Conservation (phyloP, 53 echinoderm and acorn worm genomes). For the Arbacia lixula region DNA sequence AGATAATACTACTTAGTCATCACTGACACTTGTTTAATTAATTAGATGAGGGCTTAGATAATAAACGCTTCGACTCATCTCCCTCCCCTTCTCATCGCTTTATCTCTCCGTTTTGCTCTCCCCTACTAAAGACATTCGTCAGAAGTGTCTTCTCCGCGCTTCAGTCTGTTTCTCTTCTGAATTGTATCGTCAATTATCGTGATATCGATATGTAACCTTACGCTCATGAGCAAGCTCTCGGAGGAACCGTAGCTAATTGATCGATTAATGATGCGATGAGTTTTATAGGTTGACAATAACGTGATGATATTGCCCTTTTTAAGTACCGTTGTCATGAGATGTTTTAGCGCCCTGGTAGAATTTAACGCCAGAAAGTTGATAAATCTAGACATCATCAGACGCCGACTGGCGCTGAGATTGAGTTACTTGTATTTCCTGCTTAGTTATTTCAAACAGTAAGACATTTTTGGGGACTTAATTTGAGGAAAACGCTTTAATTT, state of each 20-base stretch:
- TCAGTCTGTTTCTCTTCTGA: not conserved
- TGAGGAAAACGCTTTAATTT: no score
- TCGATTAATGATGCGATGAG: constrained; percentile 23
- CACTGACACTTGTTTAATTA: constrained; percentile 53
- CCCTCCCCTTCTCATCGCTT: not conserved
- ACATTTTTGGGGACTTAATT: no score
- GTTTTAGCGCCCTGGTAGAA: not conserved
- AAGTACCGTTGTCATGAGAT: constrained; percentile 4
- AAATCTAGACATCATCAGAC: constrained; percentile 7
- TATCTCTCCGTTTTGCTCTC: not conserved
- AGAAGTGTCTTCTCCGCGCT: not conserved
- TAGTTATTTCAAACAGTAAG: no score
- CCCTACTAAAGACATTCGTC: constrained; percentile 13
- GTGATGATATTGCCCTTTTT: not conserved
- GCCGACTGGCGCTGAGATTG: not conserved
- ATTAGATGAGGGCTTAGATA: constrained; percentile 52
- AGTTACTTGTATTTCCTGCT: not conserved
- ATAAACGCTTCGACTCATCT: not conserved
- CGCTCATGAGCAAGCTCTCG: not conserved
- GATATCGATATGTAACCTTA: constrained; percentile 1
- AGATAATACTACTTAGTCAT: constrained; percentile 44
- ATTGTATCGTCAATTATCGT: constrained; percentile 10
- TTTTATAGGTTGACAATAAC: not conserved
- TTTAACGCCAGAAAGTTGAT: not conserved
- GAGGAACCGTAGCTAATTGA: constrained; percentile 17